Conservation (phyloP, 1,140 invertebrate genomes). For the Pteromalus puparum region DNA sequence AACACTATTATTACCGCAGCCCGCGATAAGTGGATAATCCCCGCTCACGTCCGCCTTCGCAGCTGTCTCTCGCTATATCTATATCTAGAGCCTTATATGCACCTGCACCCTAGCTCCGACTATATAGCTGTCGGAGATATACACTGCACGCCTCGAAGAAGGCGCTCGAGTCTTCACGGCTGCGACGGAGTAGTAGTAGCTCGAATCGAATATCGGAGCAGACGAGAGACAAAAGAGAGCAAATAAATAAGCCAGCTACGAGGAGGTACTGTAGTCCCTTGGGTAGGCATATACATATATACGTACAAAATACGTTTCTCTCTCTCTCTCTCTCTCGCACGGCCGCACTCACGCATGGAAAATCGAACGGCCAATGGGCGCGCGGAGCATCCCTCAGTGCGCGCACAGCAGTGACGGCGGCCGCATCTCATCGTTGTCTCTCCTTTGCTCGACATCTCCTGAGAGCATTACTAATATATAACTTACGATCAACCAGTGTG, state of each 20-base stretch:
- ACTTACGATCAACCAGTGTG: neutral
- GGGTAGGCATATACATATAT: no score
- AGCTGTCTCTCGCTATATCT: no score
- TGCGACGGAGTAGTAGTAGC: no score
- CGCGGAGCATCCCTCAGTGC: neutral
- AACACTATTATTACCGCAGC: neutral
- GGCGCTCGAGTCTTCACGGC: no score
- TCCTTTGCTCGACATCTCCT: no score
- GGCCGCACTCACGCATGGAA: neutral
- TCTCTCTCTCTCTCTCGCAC: neutral
- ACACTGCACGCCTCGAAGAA: no score
- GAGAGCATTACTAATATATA: neutral
- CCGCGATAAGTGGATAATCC: neutral
- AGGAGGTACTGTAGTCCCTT: neutral
- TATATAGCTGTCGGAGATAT: no score
- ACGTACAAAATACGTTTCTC: neutral
- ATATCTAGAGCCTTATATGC: no score
- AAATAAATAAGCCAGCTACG: neutral
- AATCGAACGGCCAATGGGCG: constrained; percentile 30
- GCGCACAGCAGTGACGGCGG: neutral
- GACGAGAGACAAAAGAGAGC: neutral
- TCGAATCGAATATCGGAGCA: neutral
- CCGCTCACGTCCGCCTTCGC: no score
- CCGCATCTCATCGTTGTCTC: neutral
- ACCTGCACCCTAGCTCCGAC: no score